Evolutionary conservation across 1,140 invertebrate genomes (phyloP).

Genomic region (Lethrus apterus): DNA sequence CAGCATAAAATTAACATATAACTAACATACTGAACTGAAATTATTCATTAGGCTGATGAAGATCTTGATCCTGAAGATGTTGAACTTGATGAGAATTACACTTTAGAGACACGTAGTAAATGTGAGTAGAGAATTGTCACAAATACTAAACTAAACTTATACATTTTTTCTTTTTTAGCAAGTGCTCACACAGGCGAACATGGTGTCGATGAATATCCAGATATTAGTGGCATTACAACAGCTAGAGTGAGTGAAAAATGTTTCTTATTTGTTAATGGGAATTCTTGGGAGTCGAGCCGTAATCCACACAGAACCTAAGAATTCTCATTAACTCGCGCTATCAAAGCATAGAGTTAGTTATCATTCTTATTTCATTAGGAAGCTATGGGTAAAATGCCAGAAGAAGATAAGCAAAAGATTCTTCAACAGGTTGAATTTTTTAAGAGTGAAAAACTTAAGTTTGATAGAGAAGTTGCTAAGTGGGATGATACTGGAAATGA

Average conservation of each 20-base stretch:
- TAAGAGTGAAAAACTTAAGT: slow-evolving; percentile 89
- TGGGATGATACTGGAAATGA: slow-evolving; percentile 99
- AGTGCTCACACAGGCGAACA: slow-evolving; percentile 84
- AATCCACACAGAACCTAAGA: too few relatives aligned
- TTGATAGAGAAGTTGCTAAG: slow-evolving; percentile 96
- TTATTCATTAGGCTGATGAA: slow-evolving; percentile 61
- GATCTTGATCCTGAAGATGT: slow-evolving; percentile 82
- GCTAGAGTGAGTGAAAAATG: slow-evolving; percentile 75
- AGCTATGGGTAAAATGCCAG: slow-evolving; percentile 96
- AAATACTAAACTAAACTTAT: slow-evolving; percentile 2
- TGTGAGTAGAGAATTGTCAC: slow-evolving; percentile 58
- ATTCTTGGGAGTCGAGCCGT: too few relatives aligned
- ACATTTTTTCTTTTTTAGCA: slow-evolving; percentile 45
- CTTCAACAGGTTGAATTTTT: slow-evolving; percentile 91
- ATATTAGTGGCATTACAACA: slow-evolving; percentile 89
- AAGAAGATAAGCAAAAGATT: slow-evolving; percentile 97
- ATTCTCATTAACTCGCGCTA: slow-evolving; percentile 8
- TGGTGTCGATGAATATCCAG: slow-evolving; percentile 91
- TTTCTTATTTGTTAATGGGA: too few relatives aligned
- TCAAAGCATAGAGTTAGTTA: background rate
- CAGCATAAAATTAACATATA: too few relatives aligned
- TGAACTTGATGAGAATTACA: slow-evolving; percentile 77
- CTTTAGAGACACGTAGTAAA: slow-evolving; percentile 74
- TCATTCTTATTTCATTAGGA: slow-evolving; percentile 49
- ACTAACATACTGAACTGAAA: too few relatives aligned